Percentiles rank a stretch among this genome's conserved stretches.
phyloP scores from a whole-genome alignment of 2,113 vertebrate species.

The Cyanoderma ruficeps region DNA sequence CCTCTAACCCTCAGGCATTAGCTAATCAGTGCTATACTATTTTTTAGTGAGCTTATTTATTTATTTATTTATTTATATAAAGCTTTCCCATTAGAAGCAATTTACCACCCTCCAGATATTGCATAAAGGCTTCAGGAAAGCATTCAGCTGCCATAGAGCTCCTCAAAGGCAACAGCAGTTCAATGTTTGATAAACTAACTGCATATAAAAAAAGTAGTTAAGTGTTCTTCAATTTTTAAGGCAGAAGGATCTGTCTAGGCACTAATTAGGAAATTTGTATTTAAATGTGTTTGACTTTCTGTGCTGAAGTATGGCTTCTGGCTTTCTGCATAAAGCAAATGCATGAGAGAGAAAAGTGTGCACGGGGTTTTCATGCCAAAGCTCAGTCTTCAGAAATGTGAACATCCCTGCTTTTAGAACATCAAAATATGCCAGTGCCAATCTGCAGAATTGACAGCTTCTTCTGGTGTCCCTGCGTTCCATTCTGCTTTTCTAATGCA shows the following conservation, averaged over 20 bases:
- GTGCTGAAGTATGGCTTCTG: not conserved
- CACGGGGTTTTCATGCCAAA: not conserved
- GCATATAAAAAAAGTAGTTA: not conserved
- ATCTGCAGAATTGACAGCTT: not conserved
- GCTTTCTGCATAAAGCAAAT: slow-evolving; percentile 6
- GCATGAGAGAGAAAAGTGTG: not conserved
- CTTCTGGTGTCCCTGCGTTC: not conserved
- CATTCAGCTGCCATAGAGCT: not conserved
- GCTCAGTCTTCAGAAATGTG: not conserved
- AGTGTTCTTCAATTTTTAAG: not conserved
- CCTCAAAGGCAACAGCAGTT: slow-evolving; percentile 27
- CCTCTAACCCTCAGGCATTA: not conserved
- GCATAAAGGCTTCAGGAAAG: not conserved
- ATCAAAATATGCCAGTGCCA: not conserved
- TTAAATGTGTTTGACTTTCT: not conserved
- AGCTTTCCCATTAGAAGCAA: not conserved
- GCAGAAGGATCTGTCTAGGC: not conserved
- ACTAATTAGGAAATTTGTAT: slow-evolving; percentile 14
- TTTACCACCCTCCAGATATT: not conserved
- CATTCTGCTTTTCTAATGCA: not conserved
- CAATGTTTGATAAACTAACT: not conserved
- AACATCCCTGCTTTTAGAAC: not conserved
- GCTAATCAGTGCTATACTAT: not conserved
- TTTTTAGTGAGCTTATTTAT: not conserved
- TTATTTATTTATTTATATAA: not conserved